These are phyloP conservation scores for Leiothrix lutea DNA, from an alignment of 2,113 vertebrate species.

Conservation along the genomic window DNA sequence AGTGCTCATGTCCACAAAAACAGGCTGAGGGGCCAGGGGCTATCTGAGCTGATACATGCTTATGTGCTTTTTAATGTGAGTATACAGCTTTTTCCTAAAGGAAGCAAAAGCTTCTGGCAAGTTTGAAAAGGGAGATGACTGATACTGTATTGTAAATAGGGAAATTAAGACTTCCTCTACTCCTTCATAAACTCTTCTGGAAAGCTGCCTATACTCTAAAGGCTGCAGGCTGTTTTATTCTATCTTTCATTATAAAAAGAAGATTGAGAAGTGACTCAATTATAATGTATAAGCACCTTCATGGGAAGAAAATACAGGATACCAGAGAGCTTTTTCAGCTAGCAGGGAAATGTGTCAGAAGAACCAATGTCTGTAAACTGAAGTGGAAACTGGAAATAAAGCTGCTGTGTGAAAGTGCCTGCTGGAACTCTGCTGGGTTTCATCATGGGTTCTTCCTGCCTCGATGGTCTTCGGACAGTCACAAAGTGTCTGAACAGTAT, in stretches of 20 bases:
- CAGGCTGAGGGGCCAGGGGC: not conserved
- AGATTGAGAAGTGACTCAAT: slow-evolving; percentile 31
- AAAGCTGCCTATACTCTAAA: slow-evolving; percentile 10
- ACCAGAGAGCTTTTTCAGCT: not conserved
- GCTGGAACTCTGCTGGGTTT: not conserved
- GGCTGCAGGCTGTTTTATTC: slow-evolving; percentile 10
- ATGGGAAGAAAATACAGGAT: not conserved
- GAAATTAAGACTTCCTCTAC: slow-evolving; percentile 16
- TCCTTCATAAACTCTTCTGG: slow-evolving; percentile 21
- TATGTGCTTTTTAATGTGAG: not conserved
- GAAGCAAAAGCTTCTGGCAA: slow-evolving; percentile 7
- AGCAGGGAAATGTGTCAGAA: not conserved
- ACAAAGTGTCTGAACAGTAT: not conserved
- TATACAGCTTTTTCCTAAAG: not conserved
- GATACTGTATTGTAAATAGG: not conserved
- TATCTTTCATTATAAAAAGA: slow-evolving; percentile 18
- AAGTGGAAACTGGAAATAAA: not conserved
- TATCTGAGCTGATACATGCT: not conserved
- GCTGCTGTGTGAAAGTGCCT: not conserved
- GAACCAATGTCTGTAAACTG: not conserved
- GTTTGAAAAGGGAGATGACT: not conserved
- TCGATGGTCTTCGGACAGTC: not conserved
- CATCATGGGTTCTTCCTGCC: not conserved
- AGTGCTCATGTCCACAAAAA: not conserved
- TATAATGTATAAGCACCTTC: slow-evolving; percentile 7